Base-by-base conservation (phyloP, 92 coral and sea anemone genomes). In the Porites rus region DNA sequence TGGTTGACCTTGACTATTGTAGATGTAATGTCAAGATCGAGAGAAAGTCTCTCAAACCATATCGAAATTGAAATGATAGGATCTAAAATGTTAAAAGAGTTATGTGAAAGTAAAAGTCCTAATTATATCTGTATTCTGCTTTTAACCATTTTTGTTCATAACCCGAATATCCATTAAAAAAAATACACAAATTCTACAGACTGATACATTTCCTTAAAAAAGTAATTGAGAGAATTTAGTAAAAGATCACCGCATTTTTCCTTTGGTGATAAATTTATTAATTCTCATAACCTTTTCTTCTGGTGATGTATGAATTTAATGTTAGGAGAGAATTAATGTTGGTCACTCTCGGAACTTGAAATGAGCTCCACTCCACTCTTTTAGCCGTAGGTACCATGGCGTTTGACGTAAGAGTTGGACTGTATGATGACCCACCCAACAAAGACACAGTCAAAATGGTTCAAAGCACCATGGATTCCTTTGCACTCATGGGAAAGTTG, bases 361-460 rank as follows among this genome's bases (percentile, higher is more conserved):
- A 2, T 56, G 6, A 2, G 2, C 4, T 62, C 18, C 9, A 3
- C 19, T 62, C 4, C n/a, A 7, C 8, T 21, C 9, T 81, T 82
- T 38, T 10, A 88, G 91, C 87, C 59, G 83, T 88, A 1, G 91
- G 91, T 9, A 75, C 91, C 2, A 81, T 81, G 65, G 91, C 85
- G 63, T 88, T 88, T 65, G 91, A 88, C 63, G 10, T 8, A 19
- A 72, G 91, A 13, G 86, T 88, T 21, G 91, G 91, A 18, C 31
- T 88, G 31, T 88, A 61, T 67, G 76, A 88, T 0, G 83, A 88
- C 46, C 91, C 91, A 8, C 91, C 91, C 1, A 72, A 76, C 43
- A 24, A 88, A 19, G 81, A 82, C 17, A 85, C 87, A 1, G 20
- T 81, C 6, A 68, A 66, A 69, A 58, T 88, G 18, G 80, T 81